Conservation (phyloP, 2,888 invertebrate genomes). For the Acanthosepion pharaonis region DNA sequence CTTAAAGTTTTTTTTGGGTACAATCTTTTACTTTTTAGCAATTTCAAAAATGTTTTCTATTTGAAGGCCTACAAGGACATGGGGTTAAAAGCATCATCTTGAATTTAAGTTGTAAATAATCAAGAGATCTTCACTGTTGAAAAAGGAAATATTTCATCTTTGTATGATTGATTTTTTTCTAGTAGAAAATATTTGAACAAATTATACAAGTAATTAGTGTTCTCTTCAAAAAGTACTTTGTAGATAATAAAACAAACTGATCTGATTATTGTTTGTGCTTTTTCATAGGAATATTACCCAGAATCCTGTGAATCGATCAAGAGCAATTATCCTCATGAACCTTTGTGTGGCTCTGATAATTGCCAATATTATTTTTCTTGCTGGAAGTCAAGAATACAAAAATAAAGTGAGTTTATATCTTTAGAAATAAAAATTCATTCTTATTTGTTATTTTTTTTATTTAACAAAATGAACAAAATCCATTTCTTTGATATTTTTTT, state of each 20-base stretch:
- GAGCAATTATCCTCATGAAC: conserved; percentile 39
- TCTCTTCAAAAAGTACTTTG: background rate
- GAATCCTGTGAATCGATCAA: background rate
- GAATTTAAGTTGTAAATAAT: too few species aligned
- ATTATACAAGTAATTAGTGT: background rate
- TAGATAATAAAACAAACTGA: background rate
- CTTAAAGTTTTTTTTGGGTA: background rate
- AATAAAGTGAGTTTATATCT: background rate
- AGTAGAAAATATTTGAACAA: too few species aligned
- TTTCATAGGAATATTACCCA: background rate
- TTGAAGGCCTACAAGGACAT: too few species aligned
- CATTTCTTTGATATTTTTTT: too few species aligned
- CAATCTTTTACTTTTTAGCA: background rate
- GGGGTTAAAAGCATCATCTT: too few species aligned
- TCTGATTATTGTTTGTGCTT: background rate
- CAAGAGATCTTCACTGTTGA: too few species aligned
- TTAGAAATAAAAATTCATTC: background rate
- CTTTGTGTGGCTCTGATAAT: background rate
- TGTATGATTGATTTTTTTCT: too few species aligned
- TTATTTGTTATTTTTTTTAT: background rate
- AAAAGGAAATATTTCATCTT: too few species aligned
- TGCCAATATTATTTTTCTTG: background rate
- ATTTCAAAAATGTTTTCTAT: too few species aligned
- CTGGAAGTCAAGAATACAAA: background rate
- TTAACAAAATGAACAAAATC: too few species aligned